Base-by-base conservation (phyloP, 2,888 invertebrate genomes). In the Chelonus formosanus region DNA sequence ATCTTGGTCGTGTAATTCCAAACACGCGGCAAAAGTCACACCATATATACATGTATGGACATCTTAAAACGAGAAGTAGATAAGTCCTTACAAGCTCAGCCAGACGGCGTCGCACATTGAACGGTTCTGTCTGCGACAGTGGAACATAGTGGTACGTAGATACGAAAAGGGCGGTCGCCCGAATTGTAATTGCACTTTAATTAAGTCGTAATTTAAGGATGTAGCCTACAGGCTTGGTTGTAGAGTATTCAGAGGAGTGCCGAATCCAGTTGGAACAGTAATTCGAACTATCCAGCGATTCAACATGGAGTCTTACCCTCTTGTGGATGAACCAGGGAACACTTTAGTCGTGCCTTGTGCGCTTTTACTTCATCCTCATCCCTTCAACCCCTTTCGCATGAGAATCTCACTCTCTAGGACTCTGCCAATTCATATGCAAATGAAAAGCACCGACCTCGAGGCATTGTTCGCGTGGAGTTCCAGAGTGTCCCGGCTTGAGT, bases 391-490 rank as follows among this genome's bases (percentile, higher is more conserved):
- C 55, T 54, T 66, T 71, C 72, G 69, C 69, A 61, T 57, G 67
- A 57, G 63, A 57, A 53, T 66, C 65, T 67, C 62, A 65, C 45
- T 20, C 20, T 20, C 20, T 20, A 20, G 20, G 20, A 71, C 64
- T 67, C 70, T 75, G 69, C 72, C 82, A 78, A 83, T 83, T 83
- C 83, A 82, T 81, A 83, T 83, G 83, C 82, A 83, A 83, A 83
- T 83, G 79, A 73, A 80, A 79, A 79, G 80, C 77, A 72, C 72
- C 76, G 75, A 75, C 77, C 80, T 76, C 73, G 70, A 73, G 75
- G 75, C 76, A 82, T 81, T 81, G 81, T 81, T 81, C 81, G 73
- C 73, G 71, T 75, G 68, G 74, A 72, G 74, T 74, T 76, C 73
- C 76, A 74, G 74, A 20, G 20, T 78, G 79, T 81, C 75, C 74